Conservation (phyloP, 2,888 invertebrate species). For the Flexamia atlantica region DNA sequence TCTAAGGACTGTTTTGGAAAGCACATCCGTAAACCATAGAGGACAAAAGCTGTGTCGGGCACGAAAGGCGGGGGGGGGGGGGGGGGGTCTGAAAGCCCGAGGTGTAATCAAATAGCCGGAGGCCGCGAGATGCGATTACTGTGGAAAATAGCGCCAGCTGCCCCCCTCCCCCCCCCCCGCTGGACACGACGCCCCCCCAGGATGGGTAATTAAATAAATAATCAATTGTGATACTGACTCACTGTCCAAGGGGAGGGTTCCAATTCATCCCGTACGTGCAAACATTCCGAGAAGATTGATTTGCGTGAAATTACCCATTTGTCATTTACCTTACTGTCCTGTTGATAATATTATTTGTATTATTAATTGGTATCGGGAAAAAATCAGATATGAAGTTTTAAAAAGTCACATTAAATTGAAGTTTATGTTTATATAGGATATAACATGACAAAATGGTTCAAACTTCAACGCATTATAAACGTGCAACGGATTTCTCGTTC, state of each 20-base stretch:
- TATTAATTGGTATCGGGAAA: no score
- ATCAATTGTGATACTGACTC: conserved; percentile 47
- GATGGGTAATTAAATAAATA: conserved; percentile 48
- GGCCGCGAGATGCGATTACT: conserved; percentile 46
- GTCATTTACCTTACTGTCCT: no score
- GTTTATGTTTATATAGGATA: no score
- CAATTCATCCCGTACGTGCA: conserved; percentile 1
- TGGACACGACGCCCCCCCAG: background rate
- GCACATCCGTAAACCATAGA: conserved; percentile 42
- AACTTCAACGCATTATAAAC: no score
- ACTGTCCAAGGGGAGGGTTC: conserved; percentile 9
- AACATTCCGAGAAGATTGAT: conserved; percentile 16
- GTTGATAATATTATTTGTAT: no score
- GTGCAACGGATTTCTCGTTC: no score
- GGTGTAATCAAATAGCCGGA: conserved; percentile 50
- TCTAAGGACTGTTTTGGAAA: conserved; percentile 25
- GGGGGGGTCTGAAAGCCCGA: conserved; percentile 18
- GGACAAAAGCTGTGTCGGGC: conserved; percentile 17
- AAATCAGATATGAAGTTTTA: no score
- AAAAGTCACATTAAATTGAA: no score
- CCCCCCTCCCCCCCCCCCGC: conserved; percentile 27
- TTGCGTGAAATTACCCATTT: conserved; percentile 5
- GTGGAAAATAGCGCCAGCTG: conserved; percentile 39
- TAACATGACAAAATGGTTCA: no score
- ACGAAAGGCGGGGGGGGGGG: background rate